Percentiles rank a stretch among this genome's conserved stretches.
phyloP scores from a whole-genome alignment of 2,113 vertebrate species.

The Oreochromis spilurus region DNA sequence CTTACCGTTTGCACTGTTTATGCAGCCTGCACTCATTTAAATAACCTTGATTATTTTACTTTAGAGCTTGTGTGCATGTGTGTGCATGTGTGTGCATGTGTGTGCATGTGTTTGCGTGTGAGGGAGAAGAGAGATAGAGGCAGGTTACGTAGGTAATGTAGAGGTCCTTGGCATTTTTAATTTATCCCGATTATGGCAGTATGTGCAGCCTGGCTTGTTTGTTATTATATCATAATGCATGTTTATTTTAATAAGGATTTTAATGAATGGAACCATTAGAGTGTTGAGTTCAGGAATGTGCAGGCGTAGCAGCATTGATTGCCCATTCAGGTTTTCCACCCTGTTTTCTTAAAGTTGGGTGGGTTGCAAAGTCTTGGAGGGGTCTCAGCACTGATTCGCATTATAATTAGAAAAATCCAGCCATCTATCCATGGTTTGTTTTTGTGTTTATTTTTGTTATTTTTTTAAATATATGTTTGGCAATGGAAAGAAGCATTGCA shows the following conservation, averaged over 20 bases:
- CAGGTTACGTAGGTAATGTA: constrained; percentile 15
- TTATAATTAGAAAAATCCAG: constrained; percentile 65
- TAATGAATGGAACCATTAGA: constrained; percentile 71
- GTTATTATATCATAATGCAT: constrained; percentile 67
- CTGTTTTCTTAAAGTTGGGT: constrained; percentile 45
- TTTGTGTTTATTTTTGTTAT: constrained; percentile 25
- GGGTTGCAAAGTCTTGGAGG: neutral
- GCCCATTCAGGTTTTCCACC: constrained; percentile 57
- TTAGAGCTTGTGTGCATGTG: constrained; percentile 9
- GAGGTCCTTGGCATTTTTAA: constrained; percentile 52
- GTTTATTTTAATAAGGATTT: constrained; percentile 69
- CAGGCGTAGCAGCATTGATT: constrained; percentile 55
- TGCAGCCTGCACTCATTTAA: constrained; percentile 66
- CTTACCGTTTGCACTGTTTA: constrained; percentile 55
- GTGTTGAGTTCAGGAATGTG: constrained; percentile 58
- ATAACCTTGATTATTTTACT: constrained; percentile 71
- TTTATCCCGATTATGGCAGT: constrained; percentile 53
- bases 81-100: neutral
- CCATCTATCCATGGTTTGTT: constrained; percentile 40
- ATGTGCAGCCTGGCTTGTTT: constrained; percentile 50
- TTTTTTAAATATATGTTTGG: neutral
- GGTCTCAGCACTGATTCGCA: constrained; percentile 28
- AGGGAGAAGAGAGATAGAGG: neutral
- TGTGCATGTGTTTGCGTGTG: neutral
- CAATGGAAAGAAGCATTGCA: constrained; percentile 5